Evolutionary conservation across 2,797 vertebrate species (phyloP).

Genomic region (Halcyon leucocephala): DNA sequence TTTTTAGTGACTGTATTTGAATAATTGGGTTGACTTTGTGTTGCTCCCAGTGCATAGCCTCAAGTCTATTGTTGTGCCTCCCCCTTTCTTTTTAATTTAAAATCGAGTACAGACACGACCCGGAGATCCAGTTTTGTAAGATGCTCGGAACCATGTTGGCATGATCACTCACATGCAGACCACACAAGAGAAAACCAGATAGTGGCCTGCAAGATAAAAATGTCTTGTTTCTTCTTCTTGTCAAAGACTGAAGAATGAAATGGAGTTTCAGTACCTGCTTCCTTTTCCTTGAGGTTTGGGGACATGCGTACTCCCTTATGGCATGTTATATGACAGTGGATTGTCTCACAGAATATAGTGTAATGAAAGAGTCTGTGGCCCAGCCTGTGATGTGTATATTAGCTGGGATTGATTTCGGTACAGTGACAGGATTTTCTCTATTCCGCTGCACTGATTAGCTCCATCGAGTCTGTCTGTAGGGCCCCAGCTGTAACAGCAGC

Average conservation of each 20-base stretch:
- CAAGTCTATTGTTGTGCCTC: constrained; percentile 4
- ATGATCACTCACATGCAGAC: not conserved
- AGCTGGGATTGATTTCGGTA: not conserved
- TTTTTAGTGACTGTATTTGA: constrained; percentile 35
- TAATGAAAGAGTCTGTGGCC: not conserved
- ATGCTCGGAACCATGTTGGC: not conserved
- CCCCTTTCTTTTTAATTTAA: constrained; percentile 35
- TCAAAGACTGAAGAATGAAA: not conserved
- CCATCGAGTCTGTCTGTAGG: not conserved
- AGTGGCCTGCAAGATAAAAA: not conserved
- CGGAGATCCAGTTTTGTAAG: constrained; percentile 65
- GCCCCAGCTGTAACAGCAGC: not conserved
- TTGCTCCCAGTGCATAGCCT: constrained; percentile 1
- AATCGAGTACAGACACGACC: not conserved
- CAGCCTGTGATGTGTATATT: not conserved
- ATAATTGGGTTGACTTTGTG: constrained; percentile 36
- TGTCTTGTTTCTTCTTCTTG: not conserved
- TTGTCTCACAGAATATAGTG: not conserved
- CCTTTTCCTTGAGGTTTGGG: not conserved
- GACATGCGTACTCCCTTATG: not conserved
- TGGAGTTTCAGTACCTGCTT: not conserved
- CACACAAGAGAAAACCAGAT: not conserved
- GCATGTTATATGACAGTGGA: not conserved
- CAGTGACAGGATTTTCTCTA: not conserved
- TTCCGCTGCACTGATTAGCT: constrained; percentile 20